These are phyloP conservation scores for Drosophila robusta DNA, from an alignment of 2,888 invertebrate species.

Conservation along the genomic window DNA sequence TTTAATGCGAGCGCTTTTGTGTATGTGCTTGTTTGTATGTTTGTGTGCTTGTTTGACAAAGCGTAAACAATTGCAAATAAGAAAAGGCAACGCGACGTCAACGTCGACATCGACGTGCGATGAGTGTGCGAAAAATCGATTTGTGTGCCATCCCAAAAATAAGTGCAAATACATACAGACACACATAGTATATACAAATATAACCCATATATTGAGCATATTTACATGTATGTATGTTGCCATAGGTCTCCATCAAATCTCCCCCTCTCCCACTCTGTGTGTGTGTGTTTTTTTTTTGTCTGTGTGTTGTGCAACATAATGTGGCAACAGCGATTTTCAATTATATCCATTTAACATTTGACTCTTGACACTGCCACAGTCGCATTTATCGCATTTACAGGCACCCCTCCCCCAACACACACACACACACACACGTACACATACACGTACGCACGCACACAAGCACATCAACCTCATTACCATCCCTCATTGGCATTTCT, in stretches of 20 bases:
- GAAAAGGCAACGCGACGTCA: conserved; percentile 45
- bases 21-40: conserved; percentile 15
- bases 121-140: conserved; percentile 78
- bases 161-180: conserved; percentile 44
- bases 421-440: too few relatives aligned
- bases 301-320: conserved; percentile 71
- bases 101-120: conserved; percentile 41
- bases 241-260: conserved; percentile 33
- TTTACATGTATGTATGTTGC: conserved; percentile 31
- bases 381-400: conserved; percentile 39
- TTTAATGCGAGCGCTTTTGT: too few relatives aligned
- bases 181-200: conserved; percentile 12
- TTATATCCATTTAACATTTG: conserved; percentile 69
- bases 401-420: conserved; percentile 1
- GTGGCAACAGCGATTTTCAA: conserved; percentile 68
- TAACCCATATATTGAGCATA: conserved; percentile 39
- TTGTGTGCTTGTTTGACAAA: conserved; percentile 62
- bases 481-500: conserved; percentile 53
- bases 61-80: conserved; percentile 79
- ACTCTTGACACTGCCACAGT: conserved; percentile 59
- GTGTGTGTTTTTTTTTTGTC: conserved; percentile 29
- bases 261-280: conserved; percentile 1
- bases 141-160: conserved; percentile 76
- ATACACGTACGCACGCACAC: too few relatives aligned
- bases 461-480: conserved; percentile 42